Conservation (phyloP, 2,797 vertebrate genomes). For the Micrastur ruficollis region DNA sequence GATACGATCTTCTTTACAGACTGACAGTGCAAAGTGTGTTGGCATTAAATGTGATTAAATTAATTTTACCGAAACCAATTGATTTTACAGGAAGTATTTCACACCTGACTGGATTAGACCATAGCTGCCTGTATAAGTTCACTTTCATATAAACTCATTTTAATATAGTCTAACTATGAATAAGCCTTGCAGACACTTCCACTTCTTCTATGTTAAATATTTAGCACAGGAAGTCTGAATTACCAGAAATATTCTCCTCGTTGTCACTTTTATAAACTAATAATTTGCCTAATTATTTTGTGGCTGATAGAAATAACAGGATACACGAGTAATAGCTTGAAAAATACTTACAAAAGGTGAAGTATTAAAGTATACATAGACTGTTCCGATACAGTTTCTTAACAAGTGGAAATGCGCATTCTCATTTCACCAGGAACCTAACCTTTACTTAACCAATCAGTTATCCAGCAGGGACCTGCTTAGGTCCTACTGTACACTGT, state of each 20-base stretch:
- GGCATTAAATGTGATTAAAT: not conserved
- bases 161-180: not conserved
- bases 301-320: not conserved
- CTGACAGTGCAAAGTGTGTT: not conserved
- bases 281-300: not conserved
- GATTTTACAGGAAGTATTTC: not conserved
- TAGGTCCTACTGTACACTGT: not conserved
- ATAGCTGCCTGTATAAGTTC: not conserved
- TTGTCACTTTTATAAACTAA: not conserved
- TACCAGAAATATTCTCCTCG: not conserved
- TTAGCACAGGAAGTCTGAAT: not conserved
- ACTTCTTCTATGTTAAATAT: not conserved
- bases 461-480: not conserved
- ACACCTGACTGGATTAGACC: not conserved
- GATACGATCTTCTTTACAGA: not conserved
- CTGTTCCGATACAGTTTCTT: not conserved
- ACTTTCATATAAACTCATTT: not conserved
- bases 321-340: not conserved
- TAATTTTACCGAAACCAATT: not conserved
- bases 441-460: constrained; percentile 5
- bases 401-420: not conserved
- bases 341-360: not conserved
- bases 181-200: not conserved
- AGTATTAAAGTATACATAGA: not conserved
- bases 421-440: not conserved